Evolutionary conservation across 2,113 vertebrate genomes (phyloP).

Genomic region (Atrichornis clamosus): DNA sequence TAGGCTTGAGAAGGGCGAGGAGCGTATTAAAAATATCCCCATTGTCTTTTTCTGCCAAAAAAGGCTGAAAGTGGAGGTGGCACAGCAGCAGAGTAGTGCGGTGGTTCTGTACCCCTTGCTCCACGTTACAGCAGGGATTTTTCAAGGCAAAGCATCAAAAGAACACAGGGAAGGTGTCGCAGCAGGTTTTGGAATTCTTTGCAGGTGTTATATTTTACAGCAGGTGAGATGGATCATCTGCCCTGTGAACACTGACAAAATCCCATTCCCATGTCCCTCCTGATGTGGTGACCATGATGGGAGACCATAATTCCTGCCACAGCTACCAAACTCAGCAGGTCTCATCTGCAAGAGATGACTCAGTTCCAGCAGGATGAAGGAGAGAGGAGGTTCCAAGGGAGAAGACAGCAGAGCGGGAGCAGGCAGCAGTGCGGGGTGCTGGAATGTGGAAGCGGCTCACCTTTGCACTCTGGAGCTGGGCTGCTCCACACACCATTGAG

Average conservation of each 20-base stretch:
- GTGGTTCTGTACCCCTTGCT: rapidly evolving
- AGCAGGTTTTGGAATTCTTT: background rate
- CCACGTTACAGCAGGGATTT: rapidly evolving
- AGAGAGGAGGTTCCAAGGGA: background rate
- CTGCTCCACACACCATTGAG: background rate
- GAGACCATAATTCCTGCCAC: background rate
- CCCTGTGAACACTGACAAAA: rapidly evolving
- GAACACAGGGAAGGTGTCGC: background rate
- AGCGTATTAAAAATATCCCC: background rate
- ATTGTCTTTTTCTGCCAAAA: rapidly evolving
- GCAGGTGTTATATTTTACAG: rapidly evolving
- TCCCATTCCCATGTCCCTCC: rapidly evolving
- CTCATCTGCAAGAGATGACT: background rate
- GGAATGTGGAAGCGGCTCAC: background rate
- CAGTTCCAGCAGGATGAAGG: background rate
- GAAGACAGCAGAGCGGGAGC: background rate
- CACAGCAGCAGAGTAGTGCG: rapidly evolving
- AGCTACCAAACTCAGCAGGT: background rate
- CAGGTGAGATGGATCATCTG: rapidly evolving
- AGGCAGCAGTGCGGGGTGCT: background rate
- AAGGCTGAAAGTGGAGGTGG: rapidly evolving
- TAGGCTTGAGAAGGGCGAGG: background rate
- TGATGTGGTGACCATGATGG: rapidly evolving
- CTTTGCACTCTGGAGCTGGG: slow-evolving; percentile 31
- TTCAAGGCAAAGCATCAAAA: background rate